Conservation (phyloP, 35 echinoderm and acorn worm species). For the Holothuria glaberrima region DNA sequence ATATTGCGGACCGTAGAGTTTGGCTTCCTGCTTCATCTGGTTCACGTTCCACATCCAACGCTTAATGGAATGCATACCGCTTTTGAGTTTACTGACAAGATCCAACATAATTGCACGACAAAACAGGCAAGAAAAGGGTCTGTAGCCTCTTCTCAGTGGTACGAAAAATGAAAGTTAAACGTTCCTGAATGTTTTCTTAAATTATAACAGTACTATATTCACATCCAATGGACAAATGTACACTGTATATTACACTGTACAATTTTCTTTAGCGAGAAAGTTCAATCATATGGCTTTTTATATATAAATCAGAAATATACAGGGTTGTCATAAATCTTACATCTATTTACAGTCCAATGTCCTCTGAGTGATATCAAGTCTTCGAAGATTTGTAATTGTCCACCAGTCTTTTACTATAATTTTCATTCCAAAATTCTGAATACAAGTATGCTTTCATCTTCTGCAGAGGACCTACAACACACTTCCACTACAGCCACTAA, state of each 20-base stretch:
- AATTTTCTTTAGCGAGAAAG: background rate
- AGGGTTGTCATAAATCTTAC: background rate
- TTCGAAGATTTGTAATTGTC: conserved; percentile 33
- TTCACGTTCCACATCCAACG: conserved; percentile 52
- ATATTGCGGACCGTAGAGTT: conserved; percentile 44
- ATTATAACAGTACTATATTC: background rate
- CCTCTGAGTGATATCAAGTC: conserved; percentile 2
- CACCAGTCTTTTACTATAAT: background rate
- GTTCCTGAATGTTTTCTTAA: background rate
- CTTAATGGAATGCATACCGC: conserved; percentile 63
- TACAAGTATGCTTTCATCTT: conserved; percentile 30
- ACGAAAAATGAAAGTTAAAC: background rate
- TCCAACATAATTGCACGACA: conserved; percentile 58
- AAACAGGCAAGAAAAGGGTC: conserved; percentile 4
- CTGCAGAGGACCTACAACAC: background rate
- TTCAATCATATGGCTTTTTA: background rate
- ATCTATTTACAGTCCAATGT: background rate
- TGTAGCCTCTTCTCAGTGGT: background rate
- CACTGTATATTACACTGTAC: background rate
- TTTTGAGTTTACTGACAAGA: conserved; percentile 40
- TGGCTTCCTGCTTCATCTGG: conserved; percentile 41
- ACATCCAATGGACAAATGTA: background rate
- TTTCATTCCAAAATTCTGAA: conserved; percentile 4
- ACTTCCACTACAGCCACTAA: background rate
- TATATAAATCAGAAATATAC: background rate